Evolutionary conservation across 2,797 vertebrate genomes (phyloP), one percentile per base, ranked within the genome.

Genomic region (Dendrocincla tyrannina): DNA sequence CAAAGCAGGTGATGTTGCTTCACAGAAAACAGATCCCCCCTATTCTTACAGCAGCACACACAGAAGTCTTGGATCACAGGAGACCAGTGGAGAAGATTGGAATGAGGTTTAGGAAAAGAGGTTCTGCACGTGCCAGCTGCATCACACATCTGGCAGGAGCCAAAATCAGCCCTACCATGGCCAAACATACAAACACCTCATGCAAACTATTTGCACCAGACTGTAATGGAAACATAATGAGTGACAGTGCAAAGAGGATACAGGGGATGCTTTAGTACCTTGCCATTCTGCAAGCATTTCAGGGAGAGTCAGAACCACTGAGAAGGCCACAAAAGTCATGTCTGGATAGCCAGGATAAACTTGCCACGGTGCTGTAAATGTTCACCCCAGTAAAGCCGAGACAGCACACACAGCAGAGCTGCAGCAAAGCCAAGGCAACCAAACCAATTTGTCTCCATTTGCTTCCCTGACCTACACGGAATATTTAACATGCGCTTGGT

Each of bases 401-500:
- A 91, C 69, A 91, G 73, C 28, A 67, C 49, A 76, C 3, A 50
- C 73, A 91, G 87, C 49, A 73, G 63, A 91, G 78, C 53, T 75
- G 33, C 49, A 85, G 41, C 69, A 84, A 94, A 96, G 79, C 66
- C 88, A 82, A 90, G 14, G 91, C 55, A 94, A 91, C 59, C 69
- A 56, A 94, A 90, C 63, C 41, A 69, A 93, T 97, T 97, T 95
- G 87, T 95, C 91, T 97, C 96, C 77, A 95, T 97, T 95, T 94
- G 63, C 85, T 97, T 76, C 77, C 74, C 78, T 97, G 93, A 94
- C 90, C 80, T 83, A 83, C 86, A 76, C 42, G 55, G 88, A 95
- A 93, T 82, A 87, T 84, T 77, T 96, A 92, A 96, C 83, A 82
- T 59, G 83, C 56, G 91, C 72, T 79, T 91, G 92, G 75, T 88